These are phyloP conservation scores for Oryzias sinensis DNA, from an alignment of 2,797 vertebrate genomes.

Conservation along the genomic window DNA sequence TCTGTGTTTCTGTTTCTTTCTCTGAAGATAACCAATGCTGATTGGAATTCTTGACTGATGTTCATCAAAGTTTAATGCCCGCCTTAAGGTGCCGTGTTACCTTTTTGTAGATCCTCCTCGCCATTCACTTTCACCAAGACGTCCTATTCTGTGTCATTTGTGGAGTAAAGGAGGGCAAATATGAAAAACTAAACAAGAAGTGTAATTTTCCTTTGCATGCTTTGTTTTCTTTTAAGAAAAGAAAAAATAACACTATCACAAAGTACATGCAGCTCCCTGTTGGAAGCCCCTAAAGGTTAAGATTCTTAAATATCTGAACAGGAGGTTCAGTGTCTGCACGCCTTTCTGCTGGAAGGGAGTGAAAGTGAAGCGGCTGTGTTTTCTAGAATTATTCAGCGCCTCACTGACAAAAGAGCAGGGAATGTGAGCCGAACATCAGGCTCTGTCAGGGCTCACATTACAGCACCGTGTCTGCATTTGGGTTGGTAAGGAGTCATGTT, in stretches of 20 bases:
- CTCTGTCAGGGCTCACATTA: conserved; percentile 65
- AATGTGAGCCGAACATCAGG: conserved; percentile 63
- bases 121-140: conserved; percentile 40
- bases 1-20: conserved; percentile 11
- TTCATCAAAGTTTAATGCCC: conserved; percentile 80
- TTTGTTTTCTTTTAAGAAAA: background rate
- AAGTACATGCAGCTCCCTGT: too few species aligned
- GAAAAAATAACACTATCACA: background rate
- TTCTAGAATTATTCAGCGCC: conserved; percentile 79
- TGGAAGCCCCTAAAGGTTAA: too few species aligned
- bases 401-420: conserved; percentile 68
- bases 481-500: conserved; percentile 39
- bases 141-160: conserved; percentile 28
- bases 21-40: conserved; percentile 46
- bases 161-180: conserved; percentile 3
- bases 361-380: conserved; percentile 60
- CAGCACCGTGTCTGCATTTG: conserved; percentile 44
- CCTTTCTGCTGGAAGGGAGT: conserved; percentile 42
- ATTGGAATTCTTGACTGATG: conserved; percentile 65
- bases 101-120: conserved; percentile 71
- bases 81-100: conserved; percentile 79
- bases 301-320: too few species aligned
- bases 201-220: background rate
- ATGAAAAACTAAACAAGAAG: background rate
- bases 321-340: conserved; percentile 15